Evolutionary conservation across 92 coral and sea anemone genomes (phyloP), one percentile per base, ranked within the genome.

Genomic region (Epizoanthus rinbou): DNA sequence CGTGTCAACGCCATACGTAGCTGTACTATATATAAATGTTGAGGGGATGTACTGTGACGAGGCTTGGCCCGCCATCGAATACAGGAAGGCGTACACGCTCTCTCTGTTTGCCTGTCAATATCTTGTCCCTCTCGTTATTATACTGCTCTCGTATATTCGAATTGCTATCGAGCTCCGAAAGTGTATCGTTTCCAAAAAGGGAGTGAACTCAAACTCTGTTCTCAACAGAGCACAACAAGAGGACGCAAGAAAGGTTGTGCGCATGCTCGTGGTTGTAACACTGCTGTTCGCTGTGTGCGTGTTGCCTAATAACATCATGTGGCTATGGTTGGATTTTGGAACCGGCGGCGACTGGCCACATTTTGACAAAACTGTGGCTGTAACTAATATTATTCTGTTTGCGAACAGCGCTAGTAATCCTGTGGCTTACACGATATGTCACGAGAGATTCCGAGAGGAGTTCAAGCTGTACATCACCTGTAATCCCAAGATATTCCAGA

Each of bases 271-370:
- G 2, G 88, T 94, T 3, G 99, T 97, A 59, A 97, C 99, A 35
- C 92, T 97, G 39, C 89, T 90, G 69, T 97, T 97, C 80, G 99
- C 99, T 7, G 37, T 97, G 54, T 89, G 98, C 41, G 98, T 95
- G 8, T 87, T 97, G 24, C 99, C 99, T 2, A 94, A 95, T 73
- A 88, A 95, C 59, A 76, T 97, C 28, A 92, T 97, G 98, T 97
- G 99, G 99, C 67, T 97, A 54, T 97, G 99, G 99, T 66, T 90
- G 31, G 99, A 97, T 74, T 97, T 94, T 39, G 99, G 99, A n/a
- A 67, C 85, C 21, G 98, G 97, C 8, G 68, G 81, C 1, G 74
- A 89, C 8, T 94, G 93, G 69, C 33, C 75, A 0, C 87, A 94
- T 37, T 91, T 97, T 81, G 76, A 93, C 91, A 92, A 92, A 76